phyloP scores from a whole-genome alignment of 2,888 invertebrate genomes.

The Spatulosminthurus flaviceps region DNA sequence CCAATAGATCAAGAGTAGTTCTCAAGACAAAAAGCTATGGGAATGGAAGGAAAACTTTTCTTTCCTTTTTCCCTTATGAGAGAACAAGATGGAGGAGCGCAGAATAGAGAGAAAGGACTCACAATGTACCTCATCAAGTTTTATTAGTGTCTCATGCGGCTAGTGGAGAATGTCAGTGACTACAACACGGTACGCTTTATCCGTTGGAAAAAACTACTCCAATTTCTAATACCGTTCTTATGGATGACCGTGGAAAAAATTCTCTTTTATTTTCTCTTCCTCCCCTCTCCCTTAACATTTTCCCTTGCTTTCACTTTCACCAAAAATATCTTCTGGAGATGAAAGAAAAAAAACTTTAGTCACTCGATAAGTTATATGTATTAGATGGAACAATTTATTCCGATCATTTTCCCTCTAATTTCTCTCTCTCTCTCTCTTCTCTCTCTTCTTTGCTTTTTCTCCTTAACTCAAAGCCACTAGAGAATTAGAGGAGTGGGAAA shows the following conservation, averaged over 20 bases:
- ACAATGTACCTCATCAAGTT: slow-evolving; percentile 18
- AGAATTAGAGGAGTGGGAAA: background rate
- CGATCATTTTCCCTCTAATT: background rate
- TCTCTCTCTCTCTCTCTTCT: background rate
- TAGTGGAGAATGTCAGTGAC: background rate
- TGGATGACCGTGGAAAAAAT: slow-evolving; percentile 8
- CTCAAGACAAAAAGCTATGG: background rate
- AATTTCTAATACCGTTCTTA: background rate
- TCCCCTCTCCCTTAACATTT: background rate
- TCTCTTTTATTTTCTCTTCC: background rate
- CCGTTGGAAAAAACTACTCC: too few species aligned
- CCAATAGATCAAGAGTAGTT: background rate
- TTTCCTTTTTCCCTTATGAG: background rate
- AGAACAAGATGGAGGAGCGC: background rate
- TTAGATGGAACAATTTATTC: slow-evolving; percentile 3
- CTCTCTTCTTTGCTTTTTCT: too few species aligned
- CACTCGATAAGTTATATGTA: background rate
- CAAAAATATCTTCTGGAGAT: background rate
- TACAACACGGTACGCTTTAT: background rate
- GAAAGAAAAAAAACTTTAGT: background rate
- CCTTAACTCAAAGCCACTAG: background rate
- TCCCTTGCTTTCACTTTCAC: background rate
- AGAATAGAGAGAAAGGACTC: background rate
- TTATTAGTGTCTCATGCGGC: background rate
- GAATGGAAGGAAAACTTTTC: background rate